Base-by-base conservation (phyloP, 2,888 invertebrate species). In the Lamellibrachia columna region DNA sequence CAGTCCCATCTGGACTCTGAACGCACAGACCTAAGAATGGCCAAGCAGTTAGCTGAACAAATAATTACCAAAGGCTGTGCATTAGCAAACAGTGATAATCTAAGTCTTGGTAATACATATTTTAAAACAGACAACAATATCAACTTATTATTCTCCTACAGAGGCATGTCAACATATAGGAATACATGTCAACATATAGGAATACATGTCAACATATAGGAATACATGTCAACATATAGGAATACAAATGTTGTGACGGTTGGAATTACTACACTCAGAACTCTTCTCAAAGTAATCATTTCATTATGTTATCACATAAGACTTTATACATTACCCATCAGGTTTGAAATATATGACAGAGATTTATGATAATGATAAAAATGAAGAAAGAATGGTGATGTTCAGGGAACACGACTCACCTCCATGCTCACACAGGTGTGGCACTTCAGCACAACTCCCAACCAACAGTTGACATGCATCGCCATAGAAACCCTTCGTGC, bases 401-500 rank as follows among this genome's bases (percentile, higher is more conserved):
- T 75, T 75, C 75, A 22, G 15, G 75, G 75, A 75, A 22, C 75
- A 15, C n/a, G 75, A 75, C 75, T 75, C n/a, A 75, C 75, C 75
- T 75, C 75, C 75, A 22, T 75, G 75, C 75, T 75, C 22, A 75
- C 75, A 75, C 75, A 75, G 75, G 22, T 75, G 75, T 75, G 75
- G 75, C 22, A 75, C 75, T 75, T 75, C 75, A 22, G 75, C 75
- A 75, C 75, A 75, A 75, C 22, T 75, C 22, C 75, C 22, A 75
- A 3, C 22, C 22, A 75, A 75, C 75, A 22, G 75, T 22, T 75
- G 75, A 75, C 75, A 75, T n/a, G n/a, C 75, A 22, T 75, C 22
- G 22, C 75, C 75, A 75, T 75, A 75, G 75, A 75, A 75, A 75
- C 75, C 75, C 75, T 75, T 75, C 22, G 75, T 75, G 75, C 75